Evolutionary conservation across 2,888 invertebrate genomes (phyloP).

Genomic region (Hartigia nigra): DNA sequence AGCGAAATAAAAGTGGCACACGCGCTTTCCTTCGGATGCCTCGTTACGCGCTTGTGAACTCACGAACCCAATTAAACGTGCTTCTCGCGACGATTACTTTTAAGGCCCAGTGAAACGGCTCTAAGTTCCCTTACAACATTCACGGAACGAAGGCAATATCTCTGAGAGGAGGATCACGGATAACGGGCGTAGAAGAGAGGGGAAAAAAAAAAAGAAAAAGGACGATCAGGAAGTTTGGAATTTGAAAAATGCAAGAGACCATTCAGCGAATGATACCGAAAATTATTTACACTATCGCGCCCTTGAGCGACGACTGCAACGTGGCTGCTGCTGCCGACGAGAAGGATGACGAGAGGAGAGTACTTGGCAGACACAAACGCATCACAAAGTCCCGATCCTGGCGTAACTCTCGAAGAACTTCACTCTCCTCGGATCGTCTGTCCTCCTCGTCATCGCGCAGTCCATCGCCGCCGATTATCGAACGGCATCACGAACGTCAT

Average conservation of each 20-base stretch:
- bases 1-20: slow-evolving; percentile 48
- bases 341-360: slow-evolving; percentile 41
- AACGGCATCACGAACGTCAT: not conserved
- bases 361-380: slow-evolving; percentile 39
- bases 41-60: not conserved
- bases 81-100: not conserved
- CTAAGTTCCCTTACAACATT: not conserved
- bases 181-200: too few species aligned
- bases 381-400: slow-evolving; percentile 31
- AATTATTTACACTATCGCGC: slow-evolving; percentile 56
- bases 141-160: not conserved
- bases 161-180: not conserved
- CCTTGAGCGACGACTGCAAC: slow-evolving; percentile 40
- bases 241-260: slow-evolving; percentile 46
- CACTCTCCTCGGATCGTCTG: slow-evolving; percentile 41
- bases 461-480: slow-evolving; percentile 47
- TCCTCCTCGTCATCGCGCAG: slow-evolving; percentile 59
- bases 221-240: slow-evolving; percentile 6
- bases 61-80: not conserved
- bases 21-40: slow-evolving; percentile 31
- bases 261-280: slow-evolving; percentile 56
- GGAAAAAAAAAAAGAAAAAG: not conserved
- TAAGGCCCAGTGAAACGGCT: not conserved
- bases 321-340: slow-evolving; percentile 20
- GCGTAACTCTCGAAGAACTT: slow-evolving; percentile 34